phyloP scores from a whole-genome alignment of 2,113 vertebrate genomes.

The Tupaia tana region DNA sequence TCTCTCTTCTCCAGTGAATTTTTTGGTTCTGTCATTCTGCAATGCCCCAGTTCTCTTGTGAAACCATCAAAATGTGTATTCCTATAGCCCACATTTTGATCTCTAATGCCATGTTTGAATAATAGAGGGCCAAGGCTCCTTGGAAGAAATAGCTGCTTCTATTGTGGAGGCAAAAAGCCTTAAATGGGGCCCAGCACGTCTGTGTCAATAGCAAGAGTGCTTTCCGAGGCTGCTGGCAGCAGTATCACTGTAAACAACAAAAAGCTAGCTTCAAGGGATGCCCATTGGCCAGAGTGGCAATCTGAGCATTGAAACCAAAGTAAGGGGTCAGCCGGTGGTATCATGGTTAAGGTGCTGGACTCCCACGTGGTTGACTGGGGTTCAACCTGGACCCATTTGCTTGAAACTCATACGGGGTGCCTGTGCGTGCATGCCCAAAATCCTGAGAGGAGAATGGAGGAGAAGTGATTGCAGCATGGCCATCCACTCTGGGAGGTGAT shows the following conservation, averaged over 20 bases:
- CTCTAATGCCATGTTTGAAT: neutral
- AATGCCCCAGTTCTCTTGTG: neutral
- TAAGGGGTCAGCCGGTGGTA: no score
- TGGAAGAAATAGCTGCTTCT: neutral
- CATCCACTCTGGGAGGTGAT: no score
- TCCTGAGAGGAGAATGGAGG: no score
- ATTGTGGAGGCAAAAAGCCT: neutral
- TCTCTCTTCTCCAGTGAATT: no score
- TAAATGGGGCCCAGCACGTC: neutral
- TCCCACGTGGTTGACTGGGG: no score
- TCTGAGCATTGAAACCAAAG: neutral
- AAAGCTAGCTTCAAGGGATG: neutral
- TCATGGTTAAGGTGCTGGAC: no score
- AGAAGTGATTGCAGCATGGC: no score
- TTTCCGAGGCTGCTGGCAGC: neutral
- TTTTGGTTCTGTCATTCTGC: neutral
- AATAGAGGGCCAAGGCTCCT: neutral
- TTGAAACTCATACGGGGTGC: no score
- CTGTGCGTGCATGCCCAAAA: no score
- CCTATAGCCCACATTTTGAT: neutral
- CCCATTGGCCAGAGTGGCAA: neutral
- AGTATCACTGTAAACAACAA: neutral
- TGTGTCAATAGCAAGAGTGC: neutral
- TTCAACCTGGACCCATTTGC: no score
- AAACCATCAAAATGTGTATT: neutral